Evolutionary conservation across 2,888 invertebrate genomes (phyloP).

Genomic region (Asteroscopus sphinx): DNA sequence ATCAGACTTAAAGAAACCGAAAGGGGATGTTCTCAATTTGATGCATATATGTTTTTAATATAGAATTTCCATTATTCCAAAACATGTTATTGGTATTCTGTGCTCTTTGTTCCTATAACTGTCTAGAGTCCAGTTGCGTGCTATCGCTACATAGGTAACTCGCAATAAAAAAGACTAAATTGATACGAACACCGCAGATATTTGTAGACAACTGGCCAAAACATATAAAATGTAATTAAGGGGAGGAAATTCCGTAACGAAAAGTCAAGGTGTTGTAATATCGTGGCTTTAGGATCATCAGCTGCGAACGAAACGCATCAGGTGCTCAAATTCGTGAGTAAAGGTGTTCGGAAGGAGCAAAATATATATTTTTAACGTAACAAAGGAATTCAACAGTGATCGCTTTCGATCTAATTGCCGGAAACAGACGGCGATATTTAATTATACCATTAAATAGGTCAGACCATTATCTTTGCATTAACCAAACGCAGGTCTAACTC

Average conservation of each 20-base stretch:
- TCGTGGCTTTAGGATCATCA: slow-evolving; percentile 72
- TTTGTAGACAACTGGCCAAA: slow-evolving; percentile 62
- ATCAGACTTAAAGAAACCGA: too few relatives aligned
- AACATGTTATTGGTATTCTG: not conserved
- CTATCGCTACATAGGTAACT: slow-evolving; percentile 33
- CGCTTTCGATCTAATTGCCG: slow-evolving; percentile 77
- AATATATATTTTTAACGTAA: slow-evolving; percentile 70
- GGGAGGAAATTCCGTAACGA: slow-evolving; percentile 82
- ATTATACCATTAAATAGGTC: slow-evolving; percentile 83
- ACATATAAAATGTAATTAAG: slow-evolving; percentile 75
- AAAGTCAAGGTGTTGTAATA: slow-evolving; percentile 80
- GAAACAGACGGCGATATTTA: slow-evolving; percentile 80
- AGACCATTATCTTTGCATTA: slow-evolving; percentile 77
- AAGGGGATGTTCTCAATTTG: too few relatives aligned
- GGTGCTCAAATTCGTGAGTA: slow-evolving; percentile 82
- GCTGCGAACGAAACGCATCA: slow-evolving; percentile 71
- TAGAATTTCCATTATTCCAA: too few relatives aligned
- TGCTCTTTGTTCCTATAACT: slow-evolving; percentile 28
- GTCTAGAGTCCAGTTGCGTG: slow-evolving; percentile 34
- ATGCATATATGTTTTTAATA: too few relatives aligned
- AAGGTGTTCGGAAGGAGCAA: slow-evolving; percentile 77
- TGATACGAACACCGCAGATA: slow-evolving; percentile 60
- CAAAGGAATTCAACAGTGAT: slow-evolving; percentile 72
- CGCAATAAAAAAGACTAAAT: slow-evolving; percentile 45
- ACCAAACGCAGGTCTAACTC: slow-evolving; percentile 73